Evolutionary conservation across 2,888 invertebrate genomes (phyloP).

Genomic region (Idaea dimidiata): DNA sequence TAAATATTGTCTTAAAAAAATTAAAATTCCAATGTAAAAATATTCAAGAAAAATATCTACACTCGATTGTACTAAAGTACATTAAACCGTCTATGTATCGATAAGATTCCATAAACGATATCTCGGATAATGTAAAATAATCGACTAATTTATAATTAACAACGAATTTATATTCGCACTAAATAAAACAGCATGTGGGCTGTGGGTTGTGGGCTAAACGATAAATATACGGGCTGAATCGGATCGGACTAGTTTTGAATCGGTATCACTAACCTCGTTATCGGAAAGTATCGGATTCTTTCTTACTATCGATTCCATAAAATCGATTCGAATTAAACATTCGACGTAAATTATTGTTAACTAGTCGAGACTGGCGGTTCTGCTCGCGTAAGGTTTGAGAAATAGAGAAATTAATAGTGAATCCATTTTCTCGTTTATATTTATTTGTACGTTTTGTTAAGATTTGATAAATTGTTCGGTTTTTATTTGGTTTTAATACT

Average conservation of each 20-base stretch:
- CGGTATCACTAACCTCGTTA: constrained; percentile 55
- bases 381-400: background rate
- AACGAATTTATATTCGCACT: background rate
- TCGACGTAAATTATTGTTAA: constrained; percentile 19
- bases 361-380: constrained; percentile 8
- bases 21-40: background rate
- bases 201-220: background rate
- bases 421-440: constrained; percentile 6
- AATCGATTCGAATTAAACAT: constrained; percentile 33
- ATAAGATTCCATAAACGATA: background rate
- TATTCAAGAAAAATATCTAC: background rate
- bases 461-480: constrained; percentile 5
- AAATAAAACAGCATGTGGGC: background rate
- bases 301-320: constrained; percentile 34
- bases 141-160: background rate
- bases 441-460: constrained; percentile 3
- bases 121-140: background rate
- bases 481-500: constrained; percentile 11
- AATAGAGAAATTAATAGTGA: no score
- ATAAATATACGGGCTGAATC: constrained; percentile 12
- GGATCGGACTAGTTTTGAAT: constrained; percentile 44
- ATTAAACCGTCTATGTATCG: background rate
- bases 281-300: constrained; percentile 33
- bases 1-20: no score
- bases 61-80: background rate